Evolutionary conservation across 2,888 invertebrate species (phyloP).

Genomic region (Tenthredo notha): DNA sequence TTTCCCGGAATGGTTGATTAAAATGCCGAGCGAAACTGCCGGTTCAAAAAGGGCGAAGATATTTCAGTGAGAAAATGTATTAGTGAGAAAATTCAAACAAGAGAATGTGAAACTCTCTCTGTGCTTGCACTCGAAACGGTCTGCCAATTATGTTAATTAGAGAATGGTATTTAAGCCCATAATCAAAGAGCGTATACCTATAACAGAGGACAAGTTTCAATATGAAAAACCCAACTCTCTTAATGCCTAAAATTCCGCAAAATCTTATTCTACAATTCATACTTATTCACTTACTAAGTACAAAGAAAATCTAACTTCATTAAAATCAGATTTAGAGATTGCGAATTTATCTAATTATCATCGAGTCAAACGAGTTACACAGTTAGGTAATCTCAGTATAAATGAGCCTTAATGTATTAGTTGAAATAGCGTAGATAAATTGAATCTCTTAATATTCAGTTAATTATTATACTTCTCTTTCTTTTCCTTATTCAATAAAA

Average conservation of each 20-base stretch:
- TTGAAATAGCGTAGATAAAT: not conserved
- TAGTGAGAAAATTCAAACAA: constrained; percentile 21
- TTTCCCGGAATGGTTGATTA: constrained; percentile 47
- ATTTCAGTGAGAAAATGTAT: constrained; percentile 41
- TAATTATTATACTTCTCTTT: not conserved
- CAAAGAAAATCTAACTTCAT: not conserved
- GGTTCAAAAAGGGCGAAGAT: constrained; percentile 28
- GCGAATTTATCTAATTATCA: not conserved
- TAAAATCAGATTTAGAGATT: not conserved
- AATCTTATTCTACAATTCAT: not conserved
- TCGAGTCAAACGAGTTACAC: not conserved
- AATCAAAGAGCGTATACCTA: not conserved
- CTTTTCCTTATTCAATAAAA: not conserved
- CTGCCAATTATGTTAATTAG: constrained; percentile 42
- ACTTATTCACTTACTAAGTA: not conserved
- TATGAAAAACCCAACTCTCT: constrained; percentile 4
- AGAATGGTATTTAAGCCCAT: constrained; percentile 13
- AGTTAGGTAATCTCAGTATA: not conserved
- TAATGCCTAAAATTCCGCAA: not conserved
- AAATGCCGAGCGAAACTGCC: constrained; percentile 41
- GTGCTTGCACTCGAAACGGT: not conserved
- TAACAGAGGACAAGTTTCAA: not conserved
- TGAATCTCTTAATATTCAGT: not conserved
- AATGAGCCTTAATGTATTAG: not conserved
- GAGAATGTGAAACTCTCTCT: constrained; percentile 35